Base-by-base conservation (phyloP, 2,888 invertebrate species). In the Latrodectus elegans region DNA sequence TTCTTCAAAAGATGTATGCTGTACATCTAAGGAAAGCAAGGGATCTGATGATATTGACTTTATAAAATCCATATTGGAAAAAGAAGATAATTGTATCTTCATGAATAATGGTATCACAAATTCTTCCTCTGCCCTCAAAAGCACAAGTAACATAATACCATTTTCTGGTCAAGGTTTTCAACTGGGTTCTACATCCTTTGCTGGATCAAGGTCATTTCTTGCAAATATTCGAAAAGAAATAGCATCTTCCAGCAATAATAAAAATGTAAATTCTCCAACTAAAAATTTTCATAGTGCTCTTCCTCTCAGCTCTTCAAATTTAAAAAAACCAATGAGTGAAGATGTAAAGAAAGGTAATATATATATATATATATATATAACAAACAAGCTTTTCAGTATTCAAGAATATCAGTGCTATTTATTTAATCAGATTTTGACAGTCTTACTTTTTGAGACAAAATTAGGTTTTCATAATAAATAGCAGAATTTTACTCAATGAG, bases 141-240 rank as follows among this genome's bases (percentile, higher is more conserved):
- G 53, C n/a, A 71, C 0, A 6, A 84, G 65, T 15, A 53, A 14
- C 1, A 14, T 64, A 38, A 26, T 52, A 49, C 64, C 71, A 15
- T 84, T 84, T 73, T n/a, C 84, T 53, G 84, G 84, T 38, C 26
- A 70, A 49, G 84, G 84, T 55, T 78, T 78, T 73, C 49, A n/a
- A 38, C 64, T 84, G 17, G 84, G 84, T 49, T 78, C 84, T n/a
- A 12, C 70, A n/a, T 82, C 82, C 14, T 55, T 55, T 52, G 38
- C 78, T n/a, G 3, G 8, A 26, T 60, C 83, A 8, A 76, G 6
- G 49, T 76, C 76, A 14, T 76, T 83, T 8, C 15, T 83, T 14
- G 55, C 76, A 4, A 60, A 83, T 64, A 55, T 83, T 71, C 60
- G 70, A 10, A 76, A 71, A 71, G 76, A 83, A 55, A n/a, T 82